phyloP scores from a whole-genome alignment of 2,113 vertebrate species.

The Gavia stellata region DNA sequence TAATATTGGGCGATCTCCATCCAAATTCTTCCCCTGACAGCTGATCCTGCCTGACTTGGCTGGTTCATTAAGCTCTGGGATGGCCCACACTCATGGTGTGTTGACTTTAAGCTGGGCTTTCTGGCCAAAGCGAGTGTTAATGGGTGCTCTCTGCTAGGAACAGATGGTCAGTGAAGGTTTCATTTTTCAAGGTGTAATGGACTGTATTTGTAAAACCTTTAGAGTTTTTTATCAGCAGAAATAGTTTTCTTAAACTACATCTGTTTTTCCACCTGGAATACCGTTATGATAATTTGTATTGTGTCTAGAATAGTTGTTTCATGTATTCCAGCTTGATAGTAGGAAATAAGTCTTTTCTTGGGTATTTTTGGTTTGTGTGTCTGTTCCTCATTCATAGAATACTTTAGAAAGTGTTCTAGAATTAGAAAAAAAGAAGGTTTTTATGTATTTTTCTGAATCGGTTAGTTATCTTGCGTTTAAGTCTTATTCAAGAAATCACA shows the following conservation, averaged over 20 bases:
- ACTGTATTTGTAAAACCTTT: not conserved
- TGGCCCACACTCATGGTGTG: fast-evolving
- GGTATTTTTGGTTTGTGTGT: not conserved
- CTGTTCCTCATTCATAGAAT: not conserved
- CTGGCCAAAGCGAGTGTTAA: not conserved
- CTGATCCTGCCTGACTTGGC: not conserved
- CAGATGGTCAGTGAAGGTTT: slow-evolving; percentile 25
- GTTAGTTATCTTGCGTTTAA: not conserved
- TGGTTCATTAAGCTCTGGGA: not conserved
- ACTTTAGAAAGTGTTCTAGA: not conserved
- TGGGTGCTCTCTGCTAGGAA: not conserved
- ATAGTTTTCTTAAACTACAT: slow-evolving; percentile 30
- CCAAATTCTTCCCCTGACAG: not conserved
- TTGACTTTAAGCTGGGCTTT: not conserved
- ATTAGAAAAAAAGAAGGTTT: not conserved
- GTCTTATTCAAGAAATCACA: not conserved
- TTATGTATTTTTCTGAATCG: not conserved
- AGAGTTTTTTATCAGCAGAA: not conserved
- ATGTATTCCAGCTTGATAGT: not conserved
- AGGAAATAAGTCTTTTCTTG: not conserved
- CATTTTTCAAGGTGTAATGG: not conserved
- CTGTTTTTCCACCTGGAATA: slow-evolving; percentile 49
- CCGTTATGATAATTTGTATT: not conserved
- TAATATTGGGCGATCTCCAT: not conserved
- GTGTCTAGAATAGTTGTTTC: not conserved